These are phyloP conservation scores for Aphelenchoides besseyi DNA, from an alignment of 1,140 invertebrate species.

Conservation along the genomic window DNA sequence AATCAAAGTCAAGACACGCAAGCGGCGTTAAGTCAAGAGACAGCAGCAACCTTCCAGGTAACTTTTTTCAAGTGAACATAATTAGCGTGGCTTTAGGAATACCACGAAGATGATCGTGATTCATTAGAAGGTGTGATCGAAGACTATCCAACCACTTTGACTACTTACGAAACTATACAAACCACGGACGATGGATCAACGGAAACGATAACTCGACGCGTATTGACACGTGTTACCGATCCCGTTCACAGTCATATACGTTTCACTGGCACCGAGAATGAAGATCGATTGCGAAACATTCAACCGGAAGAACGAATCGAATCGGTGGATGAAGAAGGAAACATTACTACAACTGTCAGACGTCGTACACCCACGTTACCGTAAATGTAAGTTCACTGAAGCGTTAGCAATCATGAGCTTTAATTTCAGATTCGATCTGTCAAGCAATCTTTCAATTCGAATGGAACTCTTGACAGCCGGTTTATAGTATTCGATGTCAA, in stretches of 20 bases:
- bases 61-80: background rate
- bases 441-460: too few species aligned
- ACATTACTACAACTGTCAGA: constrained; percentile 45
- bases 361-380: constrained; percentile 24
- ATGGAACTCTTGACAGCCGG: too few species aligned
- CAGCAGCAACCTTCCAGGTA: constrained; percentile 21
- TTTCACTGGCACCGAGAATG: constrained; percentile 57
- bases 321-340: constrained; percentile 48
- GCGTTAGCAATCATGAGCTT: too few species aligned
- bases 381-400: too few species aligned
- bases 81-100: constrained; percentile 2
- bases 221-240: constrained; percentile 53
- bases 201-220: constrained; percentile 55
- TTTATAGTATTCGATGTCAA: background rate
- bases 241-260: constrained; percentile 53
- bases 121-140: constrained; percentile 48
- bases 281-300: constrained; percentile 49
- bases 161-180: constrained; percentile 56
- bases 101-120: constrained; percentile 47
- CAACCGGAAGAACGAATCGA: constrained; percentile 33
- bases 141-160: constrained; percentile 55
- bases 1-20: constrained; percentile 34
- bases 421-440: too few species aligned
- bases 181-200: constrained; percentile 46
- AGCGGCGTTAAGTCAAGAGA: constrained; percentile 13